A percentile compares a stretch with the other conserved stretches of the same genome.
These are phyloP conservation scores for Pogonocichla stellata DNA, from an alignment of 2,113 vertebrate genomes.

Conservation along the genomic window DNA sequence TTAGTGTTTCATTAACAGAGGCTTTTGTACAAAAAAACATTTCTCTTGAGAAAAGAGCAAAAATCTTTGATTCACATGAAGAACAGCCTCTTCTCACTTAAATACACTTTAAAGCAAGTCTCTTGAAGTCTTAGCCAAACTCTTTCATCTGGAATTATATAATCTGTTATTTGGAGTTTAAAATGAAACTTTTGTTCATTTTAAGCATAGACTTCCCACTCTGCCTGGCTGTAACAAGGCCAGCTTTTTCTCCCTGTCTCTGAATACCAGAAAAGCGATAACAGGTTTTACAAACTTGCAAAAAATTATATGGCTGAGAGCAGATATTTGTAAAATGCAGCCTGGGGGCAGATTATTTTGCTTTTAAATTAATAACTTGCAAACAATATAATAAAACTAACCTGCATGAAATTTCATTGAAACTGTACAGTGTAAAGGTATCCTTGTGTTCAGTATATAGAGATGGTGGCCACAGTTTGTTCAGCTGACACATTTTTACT, in stretches of 20 bases:
- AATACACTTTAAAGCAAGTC: background rate
- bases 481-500: background rate
- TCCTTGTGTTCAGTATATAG: background rate
- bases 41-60: background rate
- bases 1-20: background rate
- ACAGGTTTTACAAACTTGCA: background rate
- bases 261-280: background rate
- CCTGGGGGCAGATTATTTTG: background rate
- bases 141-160: background rate
- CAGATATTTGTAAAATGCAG: background rate
- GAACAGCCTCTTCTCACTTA: background rate
- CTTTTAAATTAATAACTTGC: background rate
- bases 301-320: background rate
- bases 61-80: background rate
- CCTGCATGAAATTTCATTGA: background rate
- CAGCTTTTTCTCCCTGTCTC: background rate
- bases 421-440: background rate
- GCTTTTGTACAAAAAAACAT: background rate
- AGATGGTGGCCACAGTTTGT: background rate
- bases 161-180: background rate
- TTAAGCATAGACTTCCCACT: background rate
- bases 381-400: background rate
- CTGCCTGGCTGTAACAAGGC: background rate
- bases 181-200: background rate
- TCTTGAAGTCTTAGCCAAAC: background rate